Conservation (phyloP, 2,797 vertebrate genomes). For the Sebastes variabilis region DNA sequence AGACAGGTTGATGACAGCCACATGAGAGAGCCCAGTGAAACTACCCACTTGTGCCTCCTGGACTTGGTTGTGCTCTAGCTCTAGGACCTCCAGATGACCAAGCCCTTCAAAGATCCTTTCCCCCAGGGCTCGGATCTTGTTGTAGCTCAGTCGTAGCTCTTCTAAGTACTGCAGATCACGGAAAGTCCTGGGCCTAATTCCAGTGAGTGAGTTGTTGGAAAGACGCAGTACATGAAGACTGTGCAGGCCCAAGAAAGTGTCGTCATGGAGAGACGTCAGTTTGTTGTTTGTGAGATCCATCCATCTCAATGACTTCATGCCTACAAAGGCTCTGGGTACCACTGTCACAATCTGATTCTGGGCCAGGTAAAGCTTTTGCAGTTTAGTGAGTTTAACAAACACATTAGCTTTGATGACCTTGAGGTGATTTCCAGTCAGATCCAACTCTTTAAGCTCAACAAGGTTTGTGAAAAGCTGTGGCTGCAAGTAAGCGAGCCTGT, state of each 20-base stretch:
- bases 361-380: constrained; percentile 94
- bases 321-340: constrained; percentile 89
- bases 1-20: constrained; percentile 93
- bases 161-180: constrained; percentile 94
- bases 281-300: constrained; percentile 95
- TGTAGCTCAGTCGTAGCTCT: constrained; percentile 91
- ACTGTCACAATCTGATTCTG: constrained; percentile 91
- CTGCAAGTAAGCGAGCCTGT: constrained; percentile 92
- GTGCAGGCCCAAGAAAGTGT: constrained; percentile 90
- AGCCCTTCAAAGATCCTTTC: constrained; percentile 92
- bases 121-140: constrained; percentile 84
- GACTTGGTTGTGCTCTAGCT: constrained; percentile 91
- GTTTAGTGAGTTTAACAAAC: constrained; percentile 89
- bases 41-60: constrained; percentile 86
- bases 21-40: constrained; percentile 87
- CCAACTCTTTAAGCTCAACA: constrained; percentile 91
- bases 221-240: constrained; percentile 92
- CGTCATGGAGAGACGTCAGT: constrained; percentile 86
- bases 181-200: constrained; percentile 89
- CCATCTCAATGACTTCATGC: constrained; percentile 94
- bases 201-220: constrained; percentile 89
- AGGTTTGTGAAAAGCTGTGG: constrained; percentile 91
- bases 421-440: constrained; percentile 90
- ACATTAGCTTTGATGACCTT: constrained; percentile 92
- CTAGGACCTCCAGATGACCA: constrained; percentile 90